Percentiles rank a stretch among this genome's conserved stretches.
Evolutionary conservation across 2,113 vertebrate genomes (phyloP).

Genomic region (Vulpes ferrilata): DNA sequence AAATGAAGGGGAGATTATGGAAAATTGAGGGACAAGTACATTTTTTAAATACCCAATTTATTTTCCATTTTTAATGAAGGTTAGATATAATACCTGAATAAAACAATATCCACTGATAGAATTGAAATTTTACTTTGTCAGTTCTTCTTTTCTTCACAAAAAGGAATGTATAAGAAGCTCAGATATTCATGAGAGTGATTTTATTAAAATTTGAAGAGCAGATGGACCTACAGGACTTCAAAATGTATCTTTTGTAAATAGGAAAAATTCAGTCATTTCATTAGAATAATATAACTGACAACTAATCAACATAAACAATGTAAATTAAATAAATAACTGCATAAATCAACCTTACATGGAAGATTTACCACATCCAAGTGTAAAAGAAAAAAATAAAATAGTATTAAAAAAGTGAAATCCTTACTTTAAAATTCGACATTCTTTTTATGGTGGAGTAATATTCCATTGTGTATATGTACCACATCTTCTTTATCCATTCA

Average conservation of each 20-base stretch:
- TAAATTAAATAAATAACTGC: not conserved
- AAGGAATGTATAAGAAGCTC: not conserved
- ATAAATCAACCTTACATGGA: not conserved
- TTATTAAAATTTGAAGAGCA: not conserved
- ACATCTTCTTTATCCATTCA: not conserved
- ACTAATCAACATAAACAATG: not conserved
- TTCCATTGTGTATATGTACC: not conserved
- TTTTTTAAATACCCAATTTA: not conserved
- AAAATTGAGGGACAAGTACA: not conserved
- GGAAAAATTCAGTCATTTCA: not conserved
- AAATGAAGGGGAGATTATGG: not conserved
- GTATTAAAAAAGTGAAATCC: not conserved
- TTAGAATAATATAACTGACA: not conserved
- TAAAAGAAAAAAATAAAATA: not conserved
- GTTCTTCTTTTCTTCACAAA: not conserved
- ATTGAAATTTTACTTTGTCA: not conserved
- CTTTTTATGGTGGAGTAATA: not conserved
- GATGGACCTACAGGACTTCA: not conserved
- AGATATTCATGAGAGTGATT: not conserved
- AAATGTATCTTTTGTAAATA: not conserved
- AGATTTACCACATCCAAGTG: not conserved
- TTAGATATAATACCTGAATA: not conserved
- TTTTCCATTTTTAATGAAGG: not conserved
- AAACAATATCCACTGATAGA: not conserved
- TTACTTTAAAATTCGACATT: not conserved